Conservation (phyloP, 37 sponge, comb jelly and placozoan genomes). For the Aphrocallistes beatrix region DNA sequence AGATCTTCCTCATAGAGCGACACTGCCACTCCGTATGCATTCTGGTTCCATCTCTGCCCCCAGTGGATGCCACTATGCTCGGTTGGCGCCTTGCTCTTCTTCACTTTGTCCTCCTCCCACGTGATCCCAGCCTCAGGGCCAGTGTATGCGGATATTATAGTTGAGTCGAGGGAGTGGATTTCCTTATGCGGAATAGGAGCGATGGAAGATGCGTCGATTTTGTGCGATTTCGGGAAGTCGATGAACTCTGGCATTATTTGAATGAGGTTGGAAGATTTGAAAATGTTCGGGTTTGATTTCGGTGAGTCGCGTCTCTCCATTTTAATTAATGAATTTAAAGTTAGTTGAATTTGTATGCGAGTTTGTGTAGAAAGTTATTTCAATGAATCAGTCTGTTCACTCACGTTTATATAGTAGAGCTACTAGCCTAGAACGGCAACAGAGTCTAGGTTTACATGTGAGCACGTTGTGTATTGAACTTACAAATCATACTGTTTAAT, state of each 20-base stretch:
- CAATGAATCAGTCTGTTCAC: too few species aligned
- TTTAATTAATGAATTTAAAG: not conserved
- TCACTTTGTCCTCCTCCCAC: constrained; percentile 26
- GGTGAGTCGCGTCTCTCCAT: not conserved
- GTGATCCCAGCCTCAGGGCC: constrained; percentile 72
- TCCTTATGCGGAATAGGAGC: not conserved
- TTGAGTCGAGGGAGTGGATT: not conserved
- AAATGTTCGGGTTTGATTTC: not conserved
- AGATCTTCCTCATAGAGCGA: constrained; percentile 70
- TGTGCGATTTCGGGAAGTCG: not conserved
- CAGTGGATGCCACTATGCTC: not conserved
- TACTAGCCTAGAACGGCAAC: too few species aligned
- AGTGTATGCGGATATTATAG: constrained; percentile 42
- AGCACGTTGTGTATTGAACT: too few species aligned
- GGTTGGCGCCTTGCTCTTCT: not conserved
- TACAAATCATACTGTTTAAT: too few species aligned
- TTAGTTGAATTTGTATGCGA: too few species aligned
- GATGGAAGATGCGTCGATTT: not conserved
- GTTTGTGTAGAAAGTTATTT: too few species aligned
- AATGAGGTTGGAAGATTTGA: not conserved
- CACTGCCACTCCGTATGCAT: constrained; percentile 66
- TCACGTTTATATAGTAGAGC: too few species aligned
- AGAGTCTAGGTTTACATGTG: too few species aligned
- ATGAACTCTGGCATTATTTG: not conserved
- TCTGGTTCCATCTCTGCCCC: constrained; percentile 38